Percentiles rank a stretch among this genome's conserved stretches.
Conservation (phyloP, 2,797 vertebrate species). For the Phyllotis vaccarum region DNA sequence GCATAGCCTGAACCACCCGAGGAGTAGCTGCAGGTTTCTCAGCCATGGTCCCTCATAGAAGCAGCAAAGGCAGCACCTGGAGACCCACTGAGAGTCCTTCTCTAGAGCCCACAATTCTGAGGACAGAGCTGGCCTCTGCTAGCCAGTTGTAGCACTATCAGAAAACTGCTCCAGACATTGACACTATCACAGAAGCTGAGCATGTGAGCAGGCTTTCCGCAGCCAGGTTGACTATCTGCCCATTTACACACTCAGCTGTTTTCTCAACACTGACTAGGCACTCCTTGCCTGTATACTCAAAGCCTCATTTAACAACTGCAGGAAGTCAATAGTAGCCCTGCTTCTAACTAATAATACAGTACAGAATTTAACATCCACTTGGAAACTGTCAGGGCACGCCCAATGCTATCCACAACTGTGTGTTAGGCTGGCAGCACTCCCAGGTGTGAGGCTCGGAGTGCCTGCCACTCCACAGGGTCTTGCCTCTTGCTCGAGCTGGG, state of each 20-base stretch:
- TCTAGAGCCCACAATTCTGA: neutral
- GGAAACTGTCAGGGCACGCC: neutral
- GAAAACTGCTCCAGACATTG: neutral
- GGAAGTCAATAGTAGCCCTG: neutral
- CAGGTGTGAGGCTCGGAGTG: rapidly evolving
- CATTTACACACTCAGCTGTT: neutral
- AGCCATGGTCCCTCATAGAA: neutral
- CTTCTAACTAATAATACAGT: neutral
- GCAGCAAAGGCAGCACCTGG: neutral
- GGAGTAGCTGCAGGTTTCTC: neutral
- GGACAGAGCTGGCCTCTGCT: neutral
- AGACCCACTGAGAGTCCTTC: neutral
- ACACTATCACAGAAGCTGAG: neutral
- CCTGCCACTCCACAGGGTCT: neutral
- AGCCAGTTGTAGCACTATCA: neutral
- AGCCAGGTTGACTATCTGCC: neutral
- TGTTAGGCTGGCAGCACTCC: neutral
- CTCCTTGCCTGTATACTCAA: neutral
- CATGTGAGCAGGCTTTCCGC: neutral
- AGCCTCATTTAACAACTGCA: neutral
- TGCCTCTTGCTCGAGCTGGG: neutral
- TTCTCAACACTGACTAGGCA: neutral
- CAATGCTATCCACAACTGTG: neutral
- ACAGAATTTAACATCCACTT: neutral
- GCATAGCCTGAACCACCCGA: neutral